Base-by-base conservation (phyloP, 2,113 vertebrate species). In the Dermatemys mawii region DNA sequence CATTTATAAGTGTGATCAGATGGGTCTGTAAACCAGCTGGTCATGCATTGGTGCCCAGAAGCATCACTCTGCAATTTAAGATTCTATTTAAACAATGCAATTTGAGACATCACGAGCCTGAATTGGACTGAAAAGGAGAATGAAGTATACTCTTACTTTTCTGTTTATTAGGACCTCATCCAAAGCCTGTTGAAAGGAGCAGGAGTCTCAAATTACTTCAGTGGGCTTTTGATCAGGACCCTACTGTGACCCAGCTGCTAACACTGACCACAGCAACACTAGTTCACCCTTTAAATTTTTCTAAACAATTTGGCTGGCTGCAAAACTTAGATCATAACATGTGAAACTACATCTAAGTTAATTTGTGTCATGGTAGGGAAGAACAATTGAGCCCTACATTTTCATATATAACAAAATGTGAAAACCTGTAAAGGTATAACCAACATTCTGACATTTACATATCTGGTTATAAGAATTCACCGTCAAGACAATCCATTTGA, bases 161-260 rank as follows among this genome's bases (percentile, higher is more conserved):
- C 50, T 81, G 76, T 89, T 93, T 92, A 82, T 17, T 88, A 92
- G 90, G 83, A 91, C 85, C 78, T 44, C 50, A 50, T 35, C 78
- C 93, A 87, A 95, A 95, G 60, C 88, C 92, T 13, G 0, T 81
- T 92, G 86, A 89, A 80, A 78, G 84, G 82, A 96, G 55, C 78
- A 82, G 78, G 46, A 92, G 82, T 91, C 92, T 95, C 90, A 90
- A 54, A 78, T 96, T 93, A 94, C 84, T 95, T 96, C 70, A 96
- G 96, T 96, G 92, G 93, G 94, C 94, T 97, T 96, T 97, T 96
- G 95, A 96, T 97, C 92, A 96, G 90, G n/a, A 80, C 78, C 84
- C 85, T 96, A 96, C 95, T 96, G 60, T 8, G 86, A 88, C 78
- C 96, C 94, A 93, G 75, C 73, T 94, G 93, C 92, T 88, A 97